Conservation (phyloP, 2,797 vertebrate species). For the Pangasius krempfi region DNA sequence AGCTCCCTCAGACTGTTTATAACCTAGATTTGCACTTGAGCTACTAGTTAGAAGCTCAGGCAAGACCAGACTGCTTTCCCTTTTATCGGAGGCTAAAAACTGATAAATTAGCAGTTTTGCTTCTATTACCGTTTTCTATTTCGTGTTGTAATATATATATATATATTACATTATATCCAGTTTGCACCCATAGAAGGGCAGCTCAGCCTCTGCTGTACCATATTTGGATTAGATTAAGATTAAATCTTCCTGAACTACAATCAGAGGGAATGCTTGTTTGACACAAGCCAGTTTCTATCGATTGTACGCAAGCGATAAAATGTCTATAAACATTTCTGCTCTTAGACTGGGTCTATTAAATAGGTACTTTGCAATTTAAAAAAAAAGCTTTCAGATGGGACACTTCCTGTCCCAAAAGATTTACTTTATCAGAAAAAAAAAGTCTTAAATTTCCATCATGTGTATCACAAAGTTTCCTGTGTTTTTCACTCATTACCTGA, state of each 20-base stretch:
- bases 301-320: neutral
- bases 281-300: neutral
- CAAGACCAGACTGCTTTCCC: neutral
- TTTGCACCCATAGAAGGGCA: neutral
- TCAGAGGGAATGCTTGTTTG: neutral
- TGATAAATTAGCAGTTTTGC: neutral
- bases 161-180: too few species aligned
- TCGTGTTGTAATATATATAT: neutral
- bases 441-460: neutral
- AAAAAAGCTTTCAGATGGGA: too few species aligned
- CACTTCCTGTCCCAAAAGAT: neutral
- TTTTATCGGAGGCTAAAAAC: neutral
- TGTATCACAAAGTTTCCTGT: neutral
- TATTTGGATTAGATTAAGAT: neutral
- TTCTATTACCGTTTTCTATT: neutral
- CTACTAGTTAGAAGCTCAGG: neutral
- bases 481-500: neutral
- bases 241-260: neutral
- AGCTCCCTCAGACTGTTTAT: too few species aligned
- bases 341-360: neutral
- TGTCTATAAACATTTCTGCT: neutral
- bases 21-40: neutral
- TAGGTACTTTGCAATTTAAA: neutral
- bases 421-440: neutral
- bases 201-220: neutral